A percentile compares a stretch with the other conserved stretches of the same genome.
phyloP scores from a whole-genome alignment of 2,113 vertebrate genomes.

The Petaurus breviceps region DNA sequence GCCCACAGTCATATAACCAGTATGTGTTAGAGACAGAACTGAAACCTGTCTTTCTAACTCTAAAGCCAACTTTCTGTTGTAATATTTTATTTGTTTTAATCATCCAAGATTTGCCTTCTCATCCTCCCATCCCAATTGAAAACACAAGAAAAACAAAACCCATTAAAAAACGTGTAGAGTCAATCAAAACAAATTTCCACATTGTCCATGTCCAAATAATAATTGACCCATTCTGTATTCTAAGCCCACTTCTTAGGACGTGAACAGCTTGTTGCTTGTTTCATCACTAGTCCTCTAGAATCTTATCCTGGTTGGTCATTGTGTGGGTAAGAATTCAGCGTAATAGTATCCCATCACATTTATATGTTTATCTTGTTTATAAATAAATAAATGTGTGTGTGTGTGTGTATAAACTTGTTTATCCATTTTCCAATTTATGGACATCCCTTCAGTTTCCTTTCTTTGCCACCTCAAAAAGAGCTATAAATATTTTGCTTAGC shows the following conservation, averaged over 20 bases:
- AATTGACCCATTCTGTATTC: neutral
- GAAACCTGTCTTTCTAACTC: neutral
- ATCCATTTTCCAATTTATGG: neutral
- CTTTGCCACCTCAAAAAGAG: neutral
- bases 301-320: neutral
- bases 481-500: neutral
- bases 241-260: neutral
- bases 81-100: neutral
- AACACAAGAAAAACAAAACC: neutral
- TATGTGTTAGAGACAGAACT: too few species aligned
- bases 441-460: neutral
- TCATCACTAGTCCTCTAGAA: neutral
- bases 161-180: neutral
- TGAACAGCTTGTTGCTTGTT: neutral
- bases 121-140: neutral
- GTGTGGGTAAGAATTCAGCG: neutral
- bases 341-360: neutral
- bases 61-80: neutral
- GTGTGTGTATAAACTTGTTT: neutral
- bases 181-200: neutral
- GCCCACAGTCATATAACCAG: too few species aligned
- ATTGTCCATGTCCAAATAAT: neutral
- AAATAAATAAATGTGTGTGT: too few species aligned
- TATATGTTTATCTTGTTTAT: neutral
- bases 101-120: neutral